Evolutionary conservation across 2,888 invertebrate species (phyloP).

Genomic region (Notocelia uddmanniana): DNA sequence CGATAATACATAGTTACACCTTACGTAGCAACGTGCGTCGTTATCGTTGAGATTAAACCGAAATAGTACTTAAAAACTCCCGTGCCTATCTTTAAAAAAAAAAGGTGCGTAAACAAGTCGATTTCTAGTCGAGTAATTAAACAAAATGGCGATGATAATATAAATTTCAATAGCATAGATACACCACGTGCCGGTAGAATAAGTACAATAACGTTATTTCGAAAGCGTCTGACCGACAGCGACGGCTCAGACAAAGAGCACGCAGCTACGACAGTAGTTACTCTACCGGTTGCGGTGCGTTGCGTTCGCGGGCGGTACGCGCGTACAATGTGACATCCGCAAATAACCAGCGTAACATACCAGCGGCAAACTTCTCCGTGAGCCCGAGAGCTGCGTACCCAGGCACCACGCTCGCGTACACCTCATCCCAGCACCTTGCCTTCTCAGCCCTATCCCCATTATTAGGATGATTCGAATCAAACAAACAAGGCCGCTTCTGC

Average conservation of each 20-base stretch:
- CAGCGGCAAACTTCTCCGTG: constrained; percentile 76
- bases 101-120: background rate
- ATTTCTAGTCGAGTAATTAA: background rate
- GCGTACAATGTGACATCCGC: constrained; percentile 60
- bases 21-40: constrained; percentile 13
- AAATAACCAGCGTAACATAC: constrained; percentile 69
- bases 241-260: constrained; percentile 74
- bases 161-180: constrained; percentile 47
- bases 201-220: constrained; percentile 60
- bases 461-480: constrained; percentile 75
- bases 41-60: constrained; percentile 43
- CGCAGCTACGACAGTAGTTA: constrained; percentile 58
- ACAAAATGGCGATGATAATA: constrained; percentile 30
- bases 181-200: constrained; percentile 50
- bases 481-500: constrained; percentile 75
- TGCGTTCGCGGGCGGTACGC: constrained; percentile 15
- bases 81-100: constrained; percentile 1
- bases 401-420: constrained; percentile 78
- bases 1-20: constrained; percentile 38
- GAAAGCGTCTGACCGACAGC: constrained; percentile 69
- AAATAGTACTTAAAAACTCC: constrained; percentile 38
- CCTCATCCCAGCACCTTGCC: constrained; percentile 80
- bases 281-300: constrained; percentile 29
- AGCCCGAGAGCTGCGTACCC: constrained; percentile 73
- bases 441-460: constrained; percentile 80